These are phyloP conservation scores for Pachycephus smyrnensis DNA, from an alignment of 2,888 invertebrate genomes.

Conservation along the genomic window DNA sequence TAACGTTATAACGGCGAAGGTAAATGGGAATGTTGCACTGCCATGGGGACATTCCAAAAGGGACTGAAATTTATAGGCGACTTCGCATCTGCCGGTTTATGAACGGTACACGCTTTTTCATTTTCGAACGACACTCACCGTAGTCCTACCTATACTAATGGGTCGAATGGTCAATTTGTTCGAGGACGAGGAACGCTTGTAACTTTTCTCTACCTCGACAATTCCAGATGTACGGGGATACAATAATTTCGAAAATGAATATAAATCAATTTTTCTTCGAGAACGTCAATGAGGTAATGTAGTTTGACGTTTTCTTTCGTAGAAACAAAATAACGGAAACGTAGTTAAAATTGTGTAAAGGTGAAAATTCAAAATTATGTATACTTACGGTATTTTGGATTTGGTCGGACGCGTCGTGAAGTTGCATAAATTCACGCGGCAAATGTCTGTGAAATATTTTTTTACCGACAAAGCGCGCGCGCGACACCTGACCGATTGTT, in stretches of 20 bases:
- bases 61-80: not conserved
- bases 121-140: not conserved
- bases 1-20: not conserved
- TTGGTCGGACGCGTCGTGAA: not conserved
- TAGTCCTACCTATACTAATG: not conserved
- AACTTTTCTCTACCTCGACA: not conserved
- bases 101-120: not conserved
- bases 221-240: conserved; percentile 4
- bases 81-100: not conserved
- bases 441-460: conserved; percentile 37
- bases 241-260: conserved; percentile 8
- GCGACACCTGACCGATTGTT: conserved; percentile 19
- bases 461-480: conserved; percentile 29
- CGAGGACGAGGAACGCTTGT: conserved; percentile 49
- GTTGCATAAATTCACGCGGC: conserved; percentile 12
- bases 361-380: conserved; percentile 21
- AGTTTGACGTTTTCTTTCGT: conserved; percentile 21
- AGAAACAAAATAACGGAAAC: conserved; percentile 21
- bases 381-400: not conserved
- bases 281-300: conserved; percentile 22
- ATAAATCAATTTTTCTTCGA: conserved; percentile 24
- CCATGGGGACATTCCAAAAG: not conserved
- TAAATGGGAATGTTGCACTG: not conserved
- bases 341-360: conserved; percentile 19
- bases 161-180: conserved; percentile 53